Evolutionary conservation across 1,140 invertebrate species (phyloP).

Genomic region (Oncopeltus fasciatus): DNA sequence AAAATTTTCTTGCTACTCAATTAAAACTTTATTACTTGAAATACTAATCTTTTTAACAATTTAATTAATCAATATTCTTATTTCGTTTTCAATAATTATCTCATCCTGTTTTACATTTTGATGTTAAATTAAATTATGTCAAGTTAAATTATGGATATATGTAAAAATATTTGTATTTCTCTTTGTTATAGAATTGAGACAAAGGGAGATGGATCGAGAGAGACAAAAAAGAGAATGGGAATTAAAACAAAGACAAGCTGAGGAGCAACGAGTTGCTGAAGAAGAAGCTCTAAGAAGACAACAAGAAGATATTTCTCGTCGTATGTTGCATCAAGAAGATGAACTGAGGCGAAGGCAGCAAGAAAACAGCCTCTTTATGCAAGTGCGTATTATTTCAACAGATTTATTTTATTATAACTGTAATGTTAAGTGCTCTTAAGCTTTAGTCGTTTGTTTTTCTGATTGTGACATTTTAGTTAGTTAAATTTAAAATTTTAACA

Average conservation of each 20-base stretch:
- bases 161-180: not conserved
- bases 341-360: slow-evolving; percentile 64
- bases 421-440: too few relatives aligned
- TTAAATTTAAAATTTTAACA: not conserved
- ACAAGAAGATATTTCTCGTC: slow-evolving; percentile 55
- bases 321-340: slow-evolving; percentile 62
- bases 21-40: too few relatives aligned
- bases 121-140: too few relatives aligned
- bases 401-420: not conserved
- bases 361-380: slow-evolving; percentile 67
- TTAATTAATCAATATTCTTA: too few relatives aligned
- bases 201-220: slow-evolving; percentile 73
- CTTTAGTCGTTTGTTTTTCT: not conserved
- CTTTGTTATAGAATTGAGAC: slow-evolving; percentile 49
- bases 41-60: too few relatives aligned
- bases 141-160: not conserved
- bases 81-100: too few relatives aligned
- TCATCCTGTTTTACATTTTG: too few relatives aligned
- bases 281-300: slow-evolving; percentile 54
- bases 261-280: slow-evolving; percentile 61
- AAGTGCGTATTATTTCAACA: slow-evolving; percentile 34
- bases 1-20: too few relatives aligned
- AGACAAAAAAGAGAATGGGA: slow-evolving; percentile 77
- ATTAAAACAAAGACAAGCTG: slow-evolving; percentile 66
- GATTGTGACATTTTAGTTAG: not conserved